Conservation (phyloP, 1,140 invertebrate genomes). For the Lepidurus couesii region DNA sequence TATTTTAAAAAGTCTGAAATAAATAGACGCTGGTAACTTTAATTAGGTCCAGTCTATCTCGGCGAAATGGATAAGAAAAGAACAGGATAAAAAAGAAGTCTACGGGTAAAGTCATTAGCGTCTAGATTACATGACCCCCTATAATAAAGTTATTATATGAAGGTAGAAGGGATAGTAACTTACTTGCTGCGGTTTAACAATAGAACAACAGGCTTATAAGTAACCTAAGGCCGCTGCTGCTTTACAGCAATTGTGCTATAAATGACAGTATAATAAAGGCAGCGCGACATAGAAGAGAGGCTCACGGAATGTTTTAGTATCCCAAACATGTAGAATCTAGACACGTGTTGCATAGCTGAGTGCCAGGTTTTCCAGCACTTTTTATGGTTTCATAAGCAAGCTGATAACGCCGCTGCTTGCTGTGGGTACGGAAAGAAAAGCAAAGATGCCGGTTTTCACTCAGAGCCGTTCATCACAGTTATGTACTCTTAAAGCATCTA, state of each 20-base stretch:
- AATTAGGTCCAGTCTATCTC: no score
- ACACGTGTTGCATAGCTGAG: constrained; percentile 13
- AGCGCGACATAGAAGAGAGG: neutral
- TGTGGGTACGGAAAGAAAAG: neutral
- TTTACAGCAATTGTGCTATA: neutral
- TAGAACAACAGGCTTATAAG: neutral
- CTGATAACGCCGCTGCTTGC: neutral
- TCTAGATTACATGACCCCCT: no score
- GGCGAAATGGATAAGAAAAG: no score
- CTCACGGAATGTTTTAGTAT: neutral
- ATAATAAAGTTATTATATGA: no score
- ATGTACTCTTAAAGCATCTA: neutral
- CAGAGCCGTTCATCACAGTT: constrained; percentile 4
- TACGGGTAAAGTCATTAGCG: no score
- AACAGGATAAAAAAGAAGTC: no score
- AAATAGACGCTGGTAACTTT: no score
- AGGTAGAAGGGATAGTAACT: no score
- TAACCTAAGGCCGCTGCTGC: neutral
- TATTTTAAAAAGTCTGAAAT: no score
- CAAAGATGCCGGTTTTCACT: neutral
- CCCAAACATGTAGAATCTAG: neutral
- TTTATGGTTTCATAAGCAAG: neutral
- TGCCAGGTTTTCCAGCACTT: neutral
- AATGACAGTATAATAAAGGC: constrained; percentile 5
- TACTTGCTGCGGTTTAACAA: no score